Evolutionary conservation across 1,140 invertebrate species (phyloP).

Genomic region (Orussus abietinus): DNA sequence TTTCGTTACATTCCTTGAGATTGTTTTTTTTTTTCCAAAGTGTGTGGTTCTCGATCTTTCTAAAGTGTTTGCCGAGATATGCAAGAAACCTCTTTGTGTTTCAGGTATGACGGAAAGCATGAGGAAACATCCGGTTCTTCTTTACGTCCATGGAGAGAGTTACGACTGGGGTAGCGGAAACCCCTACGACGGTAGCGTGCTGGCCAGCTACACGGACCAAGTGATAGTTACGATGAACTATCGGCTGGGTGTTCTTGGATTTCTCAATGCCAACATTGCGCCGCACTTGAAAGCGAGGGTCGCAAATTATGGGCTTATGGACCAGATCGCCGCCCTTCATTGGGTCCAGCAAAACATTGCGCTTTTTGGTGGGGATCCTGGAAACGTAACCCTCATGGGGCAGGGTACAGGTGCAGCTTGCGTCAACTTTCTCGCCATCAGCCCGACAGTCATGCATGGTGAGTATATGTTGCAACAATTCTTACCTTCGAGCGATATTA

Average conservation of each 20-base stretch:
- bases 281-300: conserved; percentile 74
- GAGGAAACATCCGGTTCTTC: conserved; percentile 77
- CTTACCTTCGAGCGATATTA: too few relatives aligned
- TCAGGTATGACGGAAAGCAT: conserved; percentile 49
- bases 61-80: too few relatives aligned
- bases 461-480: too few relatives aligned
- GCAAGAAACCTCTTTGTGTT: too few relatives aligned
- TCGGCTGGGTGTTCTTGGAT: conserved; percentile 88
- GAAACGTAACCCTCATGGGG: conserved; percentile 85
- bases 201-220: conserved; percentile 86
- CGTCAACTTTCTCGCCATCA: conserved; percentile 93
- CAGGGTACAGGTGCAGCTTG: conserved; percentile 93
- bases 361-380: conserved; percentile 84
- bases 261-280: conserved; percentile 80
- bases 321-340: conserved; percentile 86
- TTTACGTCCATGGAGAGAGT: conserved; percentile 93
- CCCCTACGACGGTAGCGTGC: conserved; percentile 88
- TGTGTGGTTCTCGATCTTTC: too few relatives aligned
- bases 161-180: conserved; percentile 94
- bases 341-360: conserved; percentile 91
- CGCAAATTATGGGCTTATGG: conserved; percentile 91
- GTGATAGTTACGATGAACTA: conserved; percentile 97
- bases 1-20: too few relatives aligned
- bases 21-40: too few relatives aligned
- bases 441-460: conserved; percentile 86